These are phyloP conservation scores for Python bivittatus DNA, from an alignment of 2,113 vertebrate genomes.

Conservation along the genomic window DNA sequence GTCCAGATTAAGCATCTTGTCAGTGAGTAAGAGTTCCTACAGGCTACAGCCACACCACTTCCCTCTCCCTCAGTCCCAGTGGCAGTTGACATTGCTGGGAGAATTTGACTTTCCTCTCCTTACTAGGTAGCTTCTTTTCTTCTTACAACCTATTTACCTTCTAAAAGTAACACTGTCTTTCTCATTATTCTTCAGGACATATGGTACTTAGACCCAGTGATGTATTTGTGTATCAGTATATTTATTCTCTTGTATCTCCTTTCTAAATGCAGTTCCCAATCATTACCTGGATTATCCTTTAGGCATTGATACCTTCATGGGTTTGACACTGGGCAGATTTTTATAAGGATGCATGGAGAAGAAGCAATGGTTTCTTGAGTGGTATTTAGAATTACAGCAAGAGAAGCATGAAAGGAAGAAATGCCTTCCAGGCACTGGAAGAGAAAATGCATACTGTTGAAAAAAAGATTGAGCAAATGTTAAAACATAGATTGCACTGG, in stretches of 20 bases:
- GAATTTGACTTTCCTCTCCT: not conserved
- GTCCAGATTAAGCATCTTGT: not conserved
- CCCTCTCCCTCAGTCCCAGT: not conserved
- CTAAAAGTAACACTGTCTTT: no score
- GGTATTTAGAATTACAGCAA: slow-evolving; percentile 35
- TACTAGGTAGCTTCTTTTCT: not conserved
- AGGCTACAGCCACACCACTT: not conserved
- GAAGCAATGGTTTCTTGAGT: slow-evolving; percentile 1
- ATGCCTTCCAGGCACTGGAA: not conserved
- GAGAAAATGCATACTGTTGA: slow-evolving; percentile 13
- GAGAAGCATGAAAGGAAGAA: not conserved
- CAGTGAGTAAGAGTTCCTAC: not conserved
- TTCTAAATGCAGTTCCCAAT: slow-evolving; percentile 2
- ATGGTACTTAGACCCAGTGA: slow-evolving; percentile 15
- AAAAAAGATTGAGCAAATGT: slow-evolving; percentile 12
- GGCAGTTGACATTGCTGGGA: not conserved
- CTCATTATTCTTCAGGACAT: not conserved
- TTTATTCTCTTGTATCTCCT: no score
- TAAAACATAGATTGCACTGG: slow-evolving; percentile 17
- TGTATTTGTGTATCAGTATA: not conserved
- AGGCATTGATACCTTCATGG: not conserved
- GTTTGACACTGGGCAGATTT: not conserved
- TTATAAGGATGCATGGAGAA: rapidly evolving
- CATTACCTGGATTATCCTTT: not conserved
- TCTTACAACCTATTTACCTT: not conserved